Percentiles rank a stretch among this genome's conserved stretches.
Evolutionary conservation across 2,888 invertebrate genomes (phyloP).

Genomic region (Lepetodrilus schrolli): DNA sequence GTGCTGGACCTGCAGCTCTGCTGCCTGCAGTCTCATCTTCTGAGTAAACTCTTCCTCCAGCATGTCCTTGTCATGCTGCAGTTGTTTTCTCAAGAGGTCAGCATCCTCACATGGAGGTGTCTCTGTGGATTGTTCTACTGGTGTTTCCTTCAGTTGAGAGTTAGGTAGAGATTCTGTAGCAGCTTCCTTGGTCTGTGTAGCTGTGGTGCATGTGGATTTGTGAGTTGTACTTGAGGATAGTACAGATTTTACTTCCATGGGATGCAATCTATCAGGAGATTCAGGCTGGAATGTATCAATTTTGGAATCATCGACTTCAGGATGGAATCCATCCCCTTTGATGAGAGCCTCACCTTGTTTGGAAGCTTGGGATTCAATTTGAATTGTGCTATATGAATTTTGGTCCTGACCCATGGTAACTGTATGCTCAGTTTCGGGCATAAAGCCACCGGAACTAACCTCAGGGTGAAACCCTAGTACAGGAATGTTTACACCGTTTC

Average conservation of each 20-base stretch:
- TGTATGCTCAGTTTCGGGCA: background rate
- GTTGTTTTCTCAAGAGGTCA: constrained; percentile 21
- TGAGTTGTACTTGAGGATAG: background rate
- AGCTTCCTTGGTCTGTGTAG: background rate
- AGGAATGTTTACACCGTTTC: background rate
- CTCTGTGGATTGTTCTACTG: no score
- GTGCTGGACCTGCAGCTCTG: constrained; percentile 50
- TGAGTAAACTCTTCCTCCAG: constrained; percentile 58
- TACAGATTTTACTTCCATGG: background rate
- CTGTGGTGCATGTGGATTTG: background rate
- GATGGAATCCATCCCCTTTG: constrained; percentile 38
- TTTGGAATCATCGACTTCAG: constrained; percentile 32
- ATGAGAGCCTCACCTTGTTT: background rate
- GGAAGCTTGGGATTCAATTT: background rate
- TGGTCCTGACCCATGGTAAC: background rate
- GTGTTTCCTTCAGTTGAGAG: no score
- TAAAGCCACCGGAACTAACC: background rate
- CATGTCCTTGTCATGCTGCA: constrained; percentile 58
- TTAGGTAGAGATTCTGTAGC: background rate
- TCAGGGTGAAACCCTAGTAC: constrained; percentile 17
- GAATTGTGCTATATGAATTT: background rate
- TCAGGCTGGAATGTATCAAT: constrained; percentile 12
- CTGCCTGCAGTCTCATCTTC: constrained; percentile 51
- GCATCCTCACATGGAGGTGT: no score
- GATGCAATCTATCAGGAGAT: background rate